Base-by-base conservation (phyloP, 2,797 vertebrate species). In the Ctenochaetus hawaiiensis region DNA sequence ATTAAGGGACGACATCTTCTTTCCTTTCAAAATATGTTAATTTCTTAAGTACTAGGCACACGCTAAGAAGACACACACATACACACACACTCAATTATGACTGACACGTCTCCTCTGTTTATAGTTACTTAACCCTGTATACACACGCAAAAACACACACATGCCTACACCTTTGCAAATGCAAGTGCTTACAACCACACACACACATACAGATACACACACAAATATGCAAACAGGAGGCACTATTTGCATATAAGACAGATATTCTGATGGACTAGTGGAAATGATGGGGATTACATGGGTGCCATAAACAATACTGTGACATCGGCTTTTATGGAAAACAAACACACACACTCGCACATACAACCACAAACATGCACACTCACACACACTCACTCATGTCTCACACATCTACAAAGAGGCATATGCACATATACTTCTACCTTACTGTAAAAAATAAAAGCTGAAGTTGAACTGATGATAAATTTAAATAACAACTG, bases 1-100 rank as follows among this genome's bases (percentile, higher is more conserved):
- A 91, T 92, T 93, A 94, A 87, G 86, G 52, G 82, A 85, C 84
- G n/a, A 88, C 89, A 87, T 89, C 81, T 80, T 80, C 67, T 86
- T 81, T 78, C 72, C 86, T 90, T 89, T 90, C 79, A 92, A 87
- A 89, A 90, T 86, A 94, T 92, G 85, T 69, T 88, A 91, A 94
- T 94, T 90, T 91, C 74, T 54, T 77, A 83, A 77, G 75, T 71
- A 63, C 64, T 52, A 53, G 51, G 68, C 68, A 72, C 72, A 80
- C 4, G 26, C 26, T 26, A 26, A 26, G 26, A 26, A 26, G 26
- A 13, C 47, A 47, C 62, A 45, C 20, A 58, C 60, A 67, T 41
- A 70, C 63, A 49, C 26, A 64, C 54, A 76, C 74, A 56, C 43
- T 65, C 14, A 22, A 39, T 41, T 34, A 48, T 68, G 60, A 77